Base-by-base conservation (phyloP, 1,140 invertebrate genomes). In the Cherax quadricarinatus region DNA sequence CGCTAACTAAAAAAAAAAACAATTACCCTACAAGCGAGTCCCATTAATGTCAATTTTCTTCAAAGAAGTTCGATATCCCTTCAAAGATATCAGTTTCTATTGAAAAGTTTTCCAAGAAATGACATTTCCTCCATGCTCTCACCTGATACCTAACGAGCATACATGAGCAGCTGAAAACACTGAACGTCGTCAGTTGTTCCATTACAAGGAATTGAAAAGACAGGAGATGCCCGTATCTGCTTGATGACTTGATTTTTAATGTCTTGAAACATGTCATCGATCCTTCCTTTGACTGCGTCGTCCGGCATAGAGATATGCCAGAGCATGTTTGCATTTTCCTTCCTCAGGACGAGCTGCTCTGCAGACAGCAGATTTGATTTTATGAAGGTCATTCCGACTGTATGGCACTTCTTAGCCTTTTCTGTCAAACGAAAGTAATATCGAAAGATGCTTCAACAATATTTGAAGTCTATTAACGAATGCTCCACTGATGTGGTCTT, bases 1-100 rank as follows among this genome's bases (percentile, higher is more conserved):
- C 57, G 81, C 14, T 62, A 89, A n/a, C 88, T 62, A n/a, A 14
- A 41, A 41, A 41, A 41, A 41, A 41, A 41, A 41, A 41, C 0
- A 41, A 41, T 41, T 4, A 86, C 60, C 62, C 85, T 12, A 86
- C 48, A 16, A 86, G 4, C 41, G n/a, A 73, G n/a, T 86, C 85
- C 85, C 85, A 86, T 7, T 10, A 86, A 30, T n/a, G 41, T 66
- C 4, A 24, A 73, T 75, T 30, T 73, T 81, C 1, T 0, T 81
- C 16, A 81, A 86, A 86, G n/a, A 81, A 81, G 79, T 48, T 81
- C 4, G 53, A 84, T 60, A 30, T 3, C n/a, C 14, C 82, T 41
- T 84, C 12, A 84, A 57, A 84, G 24, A 83, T 30, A 89, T 89
- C 79, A 70, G 80, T 49, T 62, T 1, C 88, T 73, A 41, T 89